Base-by-base conservation (phyloP, 1,140 invertebrate genomes). In the Drosophila watanabei region DNA sequence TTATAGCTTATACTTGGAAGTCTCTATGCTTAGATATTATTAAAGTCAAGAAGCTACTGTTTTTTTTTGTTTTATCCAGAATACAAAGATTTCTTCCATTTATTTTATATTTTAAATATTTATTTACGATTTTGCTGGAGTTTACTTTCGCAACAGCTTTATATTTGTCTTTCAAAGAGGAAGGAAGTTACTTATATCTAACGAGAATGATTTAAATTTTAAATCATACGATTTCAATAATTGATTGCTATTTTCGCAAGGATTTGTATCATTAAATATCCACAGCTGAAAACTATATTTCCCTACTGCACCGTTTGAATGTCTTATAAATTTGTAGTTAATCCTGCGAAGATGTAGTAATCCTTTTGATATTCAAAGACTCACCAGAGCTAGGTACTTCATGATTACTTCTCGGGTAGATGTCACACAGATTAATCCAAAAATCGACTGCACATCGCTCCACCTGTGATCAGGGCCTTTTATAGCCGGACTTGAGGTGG, bases 361-460 rank as follows among this genome's bases (percentile, higher is more conserved):
- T 41, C 35, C 46, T 46, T 58, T 0, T 18, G 2, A 11, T 48
- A 52, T 20, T 37, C 20, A n/a, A 28, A 24, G 45, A 77, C 91
- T 87, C 32, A 92, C 91, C 82, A 92, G 75, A 33, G 69, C 69
- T 35, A 92, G 60, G 61, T 68, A 92, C 64, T 92, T 92, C 91
- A 92, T 89, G 70, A 54, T 92, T 70, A 56, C 30, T 60, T 24
- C 33, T 59, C 4, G 54, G 52, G 58, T 56, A 70, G 78, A 75
- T 75, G 75, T 82, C 46, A 51, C 52, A 48, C 63, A 86, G 79
- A 60, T 80, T 90, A 86, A 77, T 80, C 87, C 86, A 82, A 90
- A 90, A 75, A 71, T 69, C 84, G 75, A 90, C 79, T 90, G 87
- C 75, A 90, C 64, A 56, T 79, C 28, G n/a, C 64, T 49, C 35